Conservation (phyloP, 92 coral and sea anemone species). For the Virgularia gustaviana region DNA sequence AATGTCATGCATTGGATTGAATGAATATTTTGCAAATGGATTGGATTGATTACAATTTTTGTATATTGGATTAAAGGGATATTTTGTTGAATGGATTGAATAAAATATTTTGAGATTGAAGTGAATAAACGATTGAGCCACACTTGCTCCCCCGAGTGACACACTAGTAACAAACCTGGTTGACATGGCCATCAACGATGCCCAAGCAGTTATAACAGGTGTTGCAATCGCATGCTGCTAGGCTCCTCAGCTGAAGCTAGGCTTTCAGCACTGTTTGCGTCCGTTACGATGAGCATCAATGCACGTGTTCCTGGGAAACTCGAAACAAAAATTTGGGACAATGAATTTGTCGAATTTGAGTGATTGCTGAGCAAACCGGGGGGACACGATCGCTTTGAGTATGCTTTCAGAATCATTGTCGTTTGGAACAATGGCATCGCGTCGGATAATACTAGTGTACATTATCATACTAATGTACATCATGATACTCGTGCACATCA, state of each 20-base stretch:
- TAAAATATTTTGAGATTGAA: too few species aligned
- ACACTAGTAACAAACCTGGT: too few species aligned
- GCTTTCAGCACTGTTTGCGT: neutral
- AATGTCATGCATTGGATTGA: too few species aligned
- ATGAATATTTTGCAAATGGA: too few species aligned
- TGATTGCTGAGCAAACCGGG: slow-evolving; percentile 37
- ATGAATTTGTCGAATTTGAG: slow-evolving; percentile 55
- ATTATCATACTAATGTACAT: slow-evolving; percentile 2
- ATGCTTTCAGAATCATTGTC: neutral
- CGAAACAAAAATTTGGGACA: slow-evolving; percentile 47
- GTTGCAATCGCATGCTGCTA: neutral
- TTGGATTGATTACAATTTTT: too few species aligned
- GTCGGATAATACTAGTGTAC: neutral
- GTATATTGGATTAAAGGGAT: too few species aligned
- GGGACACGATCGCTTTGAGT: slow-evolving; percentile 26
- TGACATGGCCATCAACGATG: too few species aligned
- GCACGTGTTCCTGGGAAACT: slow-evolving; percentile 31
- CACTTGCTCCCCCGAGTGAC: too few species aligned
- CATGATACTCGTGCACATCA: slow-evolving; percentile 41
- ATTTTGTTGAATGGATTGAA: too few species aligned
- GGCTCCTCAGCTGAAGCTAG: neutral
- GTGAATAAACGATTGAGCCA: too few species aligned
- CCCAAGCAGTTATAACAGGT: too few species aligned
- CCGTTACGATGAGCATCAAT: slow-evolving; percentile 32
- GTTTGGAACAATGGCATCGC: neutral